phyloP scores from a whole-genome alignment of 2,888 invertebrate species.

The Steinernema hermaphroditum region DNA sequence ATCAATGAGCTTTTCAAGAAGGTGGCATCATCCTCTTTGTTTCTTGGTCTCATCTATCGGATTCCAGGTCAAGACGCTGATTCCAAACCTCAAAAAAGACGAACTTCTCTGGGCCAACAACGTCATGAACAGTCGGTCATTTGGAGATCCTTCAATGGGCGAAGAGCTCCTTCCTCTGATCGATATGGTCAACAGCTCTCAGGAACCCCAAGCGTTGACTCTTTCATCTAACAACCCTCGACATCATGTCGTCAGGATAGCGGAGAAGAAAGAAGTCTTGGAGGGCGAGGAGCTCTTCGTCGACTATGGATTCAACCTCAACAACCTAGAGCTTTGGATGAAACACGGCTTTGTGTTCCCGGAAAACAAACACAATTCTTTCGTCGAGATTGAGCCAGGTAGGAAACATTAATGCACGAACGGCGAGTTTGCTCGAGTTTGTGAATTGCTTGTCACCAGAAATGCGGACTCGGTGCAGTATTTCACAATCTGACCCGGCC shows the following conservation, averaged over 20 bases:
- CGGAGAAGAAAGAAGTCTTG: background rate
- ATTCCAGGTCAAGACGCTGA: background rate
- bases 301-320: slow-evolving; percentile 17
- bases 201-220: background rate
- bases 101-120: slow-evolving; percentile 19
- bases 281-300: slow-evolving; percentile 14
- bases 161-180: slow-evolving; percentile 21
- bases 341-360: slow-evolving; percentile 22
- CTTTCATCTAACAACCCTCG: slow-evolving; percentile 18
- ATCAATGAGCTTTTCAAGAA: slow-evolving; percentile 20
- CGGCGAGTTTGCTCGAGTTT: too few species aligned
- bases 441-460: too few species aligned
- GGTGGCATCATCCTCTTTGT: background rate
- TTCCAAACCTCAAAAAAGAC: slow-evolving; percentile 17
- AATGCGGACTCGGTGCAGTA: too few species aligned
- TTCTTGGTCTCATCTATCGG: background rate
- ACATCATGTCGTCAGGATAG: slow-evolving; percentile 17
- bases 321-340: slow-evolving; percentile 26
- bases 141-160: slow-evolving; percentile 19
- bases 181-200: slow-evolving; percentile 28
- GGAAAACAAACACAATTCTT: slow-evolving; percentile 14
- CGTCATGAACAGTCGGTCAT: slow-evolving; percentile 7
- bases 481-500: too few species aligned
- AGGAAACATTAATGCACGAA: too few species aligned
- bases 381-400: slow-evolving; percentile 26